These are phyloP conservation scores for Acleris sparsana DNA, from an alignment of 2,888 invertebrate genomes.

Conservation along the genomic window DNA sequence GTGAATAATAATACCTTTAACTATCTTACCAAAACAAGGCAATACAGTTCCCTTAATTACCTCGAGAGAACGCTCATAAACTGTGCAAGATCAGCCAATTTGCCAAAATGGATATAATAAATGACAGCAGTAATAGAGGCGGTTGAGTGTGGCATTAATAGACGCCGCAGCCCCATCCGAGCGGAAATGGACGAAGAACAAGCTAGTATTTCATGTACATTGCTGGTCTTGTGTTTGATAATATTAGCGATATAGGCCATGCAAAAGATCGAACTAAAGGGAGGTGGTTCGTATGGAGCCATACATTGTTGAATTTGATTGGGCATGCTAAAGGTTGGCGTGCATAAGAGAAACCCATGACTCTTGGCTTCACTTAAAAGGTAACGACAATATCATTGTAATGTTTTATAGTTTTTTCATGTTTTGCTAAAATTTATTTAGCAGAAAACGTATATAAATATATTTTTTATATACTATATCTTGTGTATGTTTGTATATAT, in stretches of 20 bases:
- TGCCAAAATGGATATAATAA: constrained; percentile 82
- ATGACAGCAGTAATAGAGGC: constrained; percentile 81
- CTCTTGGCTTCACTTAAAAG: too few species aligned
- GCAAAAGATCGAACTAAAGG: neutral
- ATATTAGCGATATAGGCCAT: neutral
- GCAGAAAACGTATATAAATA: too few species aligned
- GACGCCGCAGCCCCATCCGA: constrained; percentile 52
- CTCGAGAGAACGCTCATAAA: constrained; percentile 41
- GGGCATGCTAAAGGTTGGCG: too few species aligned
- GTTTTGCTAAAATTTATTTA: too few species aligned
- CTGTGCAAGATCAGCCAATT: constrained; percentile 75
- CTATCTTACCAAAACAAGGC: constrained; percentile 37
- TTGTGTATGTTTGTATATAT: too few species aligned
- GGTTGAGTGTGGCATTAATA: constrained; percentile 82
- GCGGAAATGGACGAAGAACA: constrained; percentile 7
- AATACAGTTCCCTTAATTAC: constrained; percentile 57
- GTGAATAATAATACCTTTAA: constrained; percentile 34
- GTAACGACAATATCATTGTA: too few species aligned
- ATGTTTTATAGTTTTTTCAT: too few species aligned
- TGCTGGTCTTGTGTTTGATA: constrained; percentile 9
- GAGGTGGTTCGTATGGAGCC: neutral
- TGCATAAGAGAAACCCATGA: too few species aligned
- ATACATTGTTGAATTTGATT: neutral
- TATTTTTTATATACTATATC: too few species aligned
- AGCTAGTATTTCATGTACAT: constrained; percentile 19